Conservation (phyloP, 1,140 invertebrate genomes). For the Drosophila sproati region DNA sequence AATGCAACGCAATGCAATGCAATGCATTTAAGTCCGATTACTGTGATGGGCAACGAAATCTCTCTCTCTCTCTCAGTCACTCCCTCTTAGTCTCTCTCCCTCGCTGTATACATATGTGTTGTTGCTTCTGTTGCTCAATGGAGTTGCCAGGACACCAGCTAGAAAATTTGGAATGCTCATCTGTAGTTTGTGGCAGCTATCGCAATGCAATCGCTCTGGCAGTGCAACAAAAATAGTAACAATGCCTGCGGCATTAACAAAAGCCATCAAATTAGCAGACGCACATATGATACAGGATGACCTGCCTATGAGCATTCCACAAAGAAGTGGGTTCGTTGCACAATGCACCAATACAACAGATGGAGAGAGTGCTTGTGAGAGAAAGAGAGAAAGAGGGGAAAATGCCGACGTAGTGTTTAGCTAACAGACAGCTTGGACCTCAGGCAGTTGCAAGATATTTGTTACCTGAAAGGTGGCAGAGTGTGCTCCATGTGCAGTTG, state of each 20-base stretch:
- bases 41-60: not conserved
- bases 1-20: constrained; percentile 28
- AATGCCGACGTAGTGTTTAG: constrained; percentile 1
- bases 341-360: constrained; percentile 57
- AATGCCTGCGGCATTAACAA: constrained; percentile 61
- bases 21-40: constrained; percentile 62
- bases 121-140: constrained; percentile 38
- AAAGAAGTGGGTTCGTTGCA: constrained; percentile 10
- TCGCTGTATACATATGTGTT: not conserved
- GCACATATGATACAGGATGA: constrained; percentile 44
- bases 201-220: constrained; percentile 19
- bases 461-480: constrained; percentile 21
- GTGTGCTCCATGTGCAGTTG: not conserved
- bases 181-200: not conserved
- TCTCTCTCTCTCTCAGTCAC: not conserved
- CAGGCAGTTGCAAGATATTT: constrained; percentile 29
- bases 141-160: constrained; percentile 26
- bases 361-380: not conserved
- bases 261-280: constrained; percentile 77
- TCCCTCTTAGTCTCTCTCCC: not conserved
- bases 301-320: constrained; percentile 1
- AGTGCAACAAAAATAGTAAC: constrained; percentile 30
- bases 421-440: constrained; percentile 14
- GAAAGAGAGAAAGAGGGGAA: not conserved
- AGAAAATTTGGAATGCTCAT: constrained; percentile 30